Percentiles rank a stretch among this genome's conserved stretches.
Conservation (phyloP, 1,140 invertebrate genomes). For the Panagrolaimus sp. region DNA sequence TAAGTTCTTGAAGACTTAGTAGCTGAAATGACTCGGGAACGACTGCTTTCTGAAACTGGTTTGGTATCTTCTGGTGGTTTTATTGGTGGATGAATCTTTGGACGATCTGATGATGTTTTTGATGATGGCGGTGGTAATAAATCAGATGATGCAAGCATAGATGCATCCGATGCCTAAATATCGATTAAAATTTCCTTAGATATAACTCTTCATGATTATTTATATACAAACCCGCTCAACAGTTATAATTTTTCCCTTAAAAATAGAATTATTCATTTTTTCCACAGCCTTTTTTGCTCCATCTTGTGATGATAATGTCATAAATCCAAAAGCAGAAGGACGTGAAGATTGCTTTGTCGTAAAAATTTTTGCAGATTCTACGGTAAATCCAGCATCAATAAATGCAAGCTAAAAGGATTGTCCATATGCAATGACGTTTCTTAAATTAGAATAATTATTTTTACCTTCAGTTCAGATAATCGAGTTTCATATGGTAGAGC, state of each 20-base stretch:
- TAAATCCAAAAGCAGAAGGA: conserved; percentile 2
- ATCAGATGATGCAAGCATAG: neutral
- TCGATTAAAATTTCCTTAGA: neutral
- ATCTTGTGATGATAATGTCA: neutral
- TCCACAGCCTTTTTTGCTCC: conserved; percentile 28
- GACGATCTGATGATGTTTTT: neutral
- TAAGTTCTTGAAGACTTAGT: too few relatives aligned
- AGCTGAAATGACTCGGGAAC: too few relatives aligned
- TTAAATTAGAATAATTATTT: too few relatives aligned
- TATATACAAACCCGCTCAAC: conserved; percentile 30
- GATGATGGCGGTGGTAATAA: too few relatives aligned
- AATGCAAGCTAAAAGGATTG: conserved; percentile 11
- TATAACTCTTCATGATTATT: neutral
- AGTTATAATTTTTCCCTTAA: conserved; percentile 42
- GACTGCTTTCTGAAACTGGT: too few relatives aligned
- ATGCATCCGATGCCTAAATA: conserved; percentile 19
- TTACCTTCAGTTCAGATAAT: conserved; percentile 4
- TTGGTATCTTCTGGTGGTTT: neutral
- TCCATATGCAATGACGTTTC: neutral
- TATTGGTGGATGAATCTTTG: conserved; percentile 2
- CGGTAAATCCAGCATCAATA: conserved; percentile 4
- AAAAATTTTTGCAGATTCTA: conserved; percentile 5
- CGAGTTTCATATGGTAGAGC: neutral
- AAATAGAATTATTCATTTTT: conserved; percentile 42
- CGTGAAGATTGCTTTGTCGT: neutral